These are phyloP conservation scores for Coranthus polyacanthus DNA, from an alignment of 2,797 vertebrate genomes.

Conservation along the genomic window DNA sequence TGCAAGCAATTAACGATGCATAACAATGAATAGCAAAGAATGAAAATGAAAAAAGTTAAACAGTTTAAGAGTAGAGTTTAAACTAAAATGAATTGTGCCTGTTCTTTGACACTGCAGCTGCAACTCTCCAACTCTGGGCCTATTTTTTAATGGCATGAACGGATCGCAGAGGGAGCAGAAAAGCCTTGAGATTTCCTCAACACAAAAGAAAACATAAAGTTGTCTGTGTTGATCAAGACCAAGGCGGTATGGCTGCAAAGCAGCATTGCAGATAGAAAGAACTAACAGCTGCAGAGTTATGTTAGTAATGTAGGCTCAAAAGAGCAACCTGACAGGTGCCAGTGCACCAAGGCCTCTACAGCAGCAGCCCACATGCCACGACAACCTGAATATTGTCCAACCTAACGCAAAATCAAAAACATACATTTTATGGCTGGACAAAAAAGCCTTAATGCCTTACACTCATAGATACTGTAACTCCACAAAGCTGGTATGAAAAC, in stretches of 20 bases:
- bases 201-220: conserved; percentile 11
- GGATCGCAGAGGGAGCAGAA: background rate
- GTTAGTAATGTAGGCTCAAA: conserved; percentile 30
- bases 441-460: background rate
- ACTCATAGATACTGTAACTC: background rate
- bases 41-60: background rate
- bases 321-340: conserved; percentile 46
- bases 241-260: conserved; percentile 32
- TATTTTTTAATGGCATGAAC: conserved; percentile 6
- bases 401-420: too few species aligned
- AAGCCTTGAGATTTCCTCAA: conserved; percentile 3
- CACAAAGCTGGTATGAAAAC: background rate
- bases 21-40: background rate
- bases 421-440: too few species aligned
- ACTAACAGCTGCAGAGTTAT: conserved; percentile 62
- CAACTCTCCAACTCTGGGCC: background rate
- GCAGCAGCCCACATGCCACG: background rate
- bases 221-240: conserved; percentile 6
- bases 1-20: background rate
- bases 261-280: conserved; percentile 19
- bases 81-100: background rate
- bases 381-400: too few species aligned
- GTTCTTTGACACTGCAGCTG: background rate
- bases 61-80: background rate
- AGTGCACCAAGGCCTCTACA: conserved; percentile 33